A percentile compares a stretch with the other conserved stretches of the same genome.
phyloP scores from a whole-genome alignment of 2,888 invertebrate genomes.

The Eueremaeus valkanovi region DNA sequence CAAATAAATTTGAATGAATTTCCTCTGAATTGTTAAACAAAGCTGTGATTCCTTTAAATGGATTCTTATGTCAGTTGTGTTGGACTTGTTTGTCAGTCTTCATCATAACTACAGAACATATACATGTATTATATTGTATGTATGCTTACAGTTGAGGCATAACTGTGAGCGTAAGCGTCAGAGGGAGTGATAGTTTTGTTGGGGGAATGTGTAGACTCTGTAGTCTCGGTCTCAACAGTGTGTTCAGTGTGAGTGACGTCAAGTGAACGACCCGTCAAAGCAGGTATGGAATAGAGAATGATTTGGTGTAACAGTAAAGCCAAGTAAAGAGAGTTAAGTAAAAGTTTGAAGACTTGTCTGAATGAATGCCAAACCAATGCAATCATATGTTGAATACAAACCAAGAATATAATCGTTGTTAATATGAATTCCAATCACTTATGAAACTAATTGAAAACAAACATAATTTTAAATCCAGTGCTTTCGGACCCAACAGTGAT shows the following conservation, averaged over 20 bases:
- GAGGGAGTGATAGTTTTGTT: conserved; percentile 15
- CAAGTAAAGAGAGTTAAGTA: background rate
- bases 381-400: background rate
- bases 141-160: background rate
- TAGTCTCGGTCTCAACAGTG: too few relatives aligned
- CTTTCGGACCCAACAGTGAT: background rate
- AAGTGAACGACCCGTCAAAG: background rate
- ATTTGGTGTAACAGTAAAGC: conserved; percentile 4
- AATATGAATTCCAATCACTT: background rate
- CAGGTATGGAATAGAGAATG: background rate
- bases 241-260: conserved; percentile 19
- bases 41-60: too few relatives aligned
- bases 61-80: too few relatives aligned
- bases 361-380: background rate
- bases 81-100: too few relatives aligned
- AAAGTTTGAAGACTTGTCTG: background rate
- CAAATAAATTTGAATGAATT: too few relatives aligned
- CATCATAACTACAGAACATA: too few relatives aligned
- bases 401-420: background rate
- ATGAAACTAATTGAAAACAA: background rate
- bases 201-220: too few relatives aligned
- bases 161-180: background rate
- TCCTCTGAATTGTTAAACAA: too few relatives aligned
- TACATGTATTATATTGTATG: too few relatives aligned
- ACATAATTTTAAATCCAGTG: background rate